phyloP scores from a whole-genome alignment of 2,888 invertebrate species.

The Tanypteryx hageni region DNA sequence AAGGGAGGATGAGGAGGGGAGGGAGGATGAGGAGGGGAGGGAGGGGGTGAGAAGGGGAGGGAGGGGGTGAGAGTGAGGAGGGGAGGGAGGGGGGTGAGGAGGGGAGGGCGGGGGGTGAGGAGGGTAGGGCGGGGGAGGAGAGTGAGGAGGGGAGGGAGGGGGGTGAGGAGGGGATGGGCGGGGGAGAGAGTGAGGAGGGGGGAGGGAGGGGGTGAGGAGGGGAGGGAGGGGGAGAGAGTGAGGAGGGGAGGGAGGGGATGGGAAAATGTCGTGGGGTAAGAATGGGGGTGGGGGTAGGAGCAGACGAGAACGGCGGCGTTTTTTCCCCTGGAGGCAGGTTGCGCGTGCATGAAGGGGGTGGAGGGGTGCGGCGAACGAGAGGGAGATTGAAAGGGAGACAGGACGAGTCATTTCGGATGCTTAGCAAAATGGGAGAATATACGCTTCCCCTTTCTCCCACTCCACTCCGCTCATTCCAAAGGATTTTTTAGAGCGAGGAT shows the following conservation, averaged over 20 bases:
- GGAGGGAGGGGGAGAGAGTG: not conserved
- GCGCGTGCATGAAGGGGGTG: not conserved
- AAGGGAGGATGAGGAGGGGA: not conserved
- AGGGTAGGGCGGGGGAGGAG: too few relatives aligned
- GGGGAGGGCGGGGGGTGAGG: too few relatives aligned
- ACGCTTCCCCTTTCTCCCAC: not conserved
- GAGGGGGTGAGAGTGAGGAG: too few relatives aligned
- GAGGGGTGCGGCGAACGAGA: not conserved
- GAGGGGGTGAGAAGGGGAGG: not conserved
- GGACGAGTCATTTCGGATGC: not conserved
- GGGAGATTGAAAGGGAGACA: not conserved
- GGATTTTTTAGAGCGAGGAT: not conserved
- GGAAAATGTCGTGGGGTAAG: not conserved
- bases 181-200: not conserved
- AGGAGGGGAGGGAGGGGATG: not conserved
- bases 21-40: not conserved
- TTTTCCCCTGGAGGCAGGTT: not conserved
- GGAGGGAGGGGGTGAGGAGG: not conserved
- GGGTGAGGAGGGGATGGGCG: not conserved
- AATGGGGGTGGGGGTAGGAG: not conserved
- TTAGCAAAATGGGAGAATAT: not conserved
- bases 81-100: too few relatives aligned
- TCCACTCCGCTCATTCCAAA: not conserved
- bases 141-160: not conserved
- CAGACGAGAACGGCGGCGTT: not conserved